A percentile compares a stretch with the other conserved stretches of the same genome.
Conservation (phyloP, 2,888 invertebrate genomes). For the Acrobasis suavella region DNA sequence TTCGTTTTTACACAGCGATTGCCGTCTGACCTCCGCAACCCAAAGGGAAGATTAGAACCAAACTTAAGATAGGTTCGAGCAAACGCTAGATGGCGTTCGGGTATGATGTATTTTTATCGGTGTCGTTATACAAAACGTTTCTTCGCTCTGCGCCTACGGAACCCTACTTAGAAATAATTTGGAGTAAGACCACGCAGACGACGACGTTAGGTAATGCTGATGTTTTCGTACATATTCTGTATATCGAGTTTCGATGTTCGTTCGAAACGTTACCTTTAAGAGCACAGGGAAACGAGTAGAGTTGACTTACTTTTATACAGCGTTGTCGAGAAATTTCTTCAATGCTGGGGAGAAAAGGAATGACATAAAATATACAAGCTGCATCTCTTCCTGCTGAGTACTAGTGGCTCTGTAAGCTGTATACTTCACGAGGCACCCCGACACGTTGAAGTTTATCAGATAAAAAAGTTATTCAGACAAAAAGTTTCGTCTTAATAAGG, state of each 20-base stretch:
- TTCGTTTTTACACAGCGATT: no score
- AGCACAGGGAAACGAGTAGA: constrained; percentile 7
- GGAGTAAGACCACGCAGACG: neutral
- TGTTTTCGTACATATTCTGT: constrained; percentile 2
- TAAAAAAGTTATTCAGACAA: no score
- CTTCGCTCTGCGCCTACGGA: neutral
- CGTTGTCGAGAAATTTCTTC: neutral
- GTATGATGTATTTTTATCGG: no score
- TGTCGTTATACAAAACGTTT: no score
- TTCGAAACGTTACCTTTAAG: constrained; percentile 18
- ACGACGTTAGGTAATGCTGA: neutral
- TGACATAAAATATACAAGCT: neutral
- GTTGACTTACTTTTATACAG: neutral
- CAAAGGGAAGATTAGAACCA: no score
- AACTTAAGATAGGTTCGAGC: no score
- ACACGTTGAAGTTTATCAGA: no score
- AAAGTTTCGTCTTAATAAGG: no score
- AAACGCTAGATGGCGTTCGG: no score
- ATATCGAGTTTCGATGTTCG: constrained; percentile 18
- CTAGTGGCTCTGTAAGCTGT: no score
- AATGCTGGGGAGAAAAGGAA: neutral
- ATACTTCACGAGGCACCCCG: no score
- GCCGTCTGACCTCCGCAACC: no score
- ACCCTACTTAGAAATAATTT: neutral
- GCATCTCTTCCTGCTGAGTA: neutral